Evolutionary conservation across 92 coral and sea anemone species (phyloP), one percentile per base, ranked within the genome.

Genomic region (Umimayanthus chanpuru): DNA sequence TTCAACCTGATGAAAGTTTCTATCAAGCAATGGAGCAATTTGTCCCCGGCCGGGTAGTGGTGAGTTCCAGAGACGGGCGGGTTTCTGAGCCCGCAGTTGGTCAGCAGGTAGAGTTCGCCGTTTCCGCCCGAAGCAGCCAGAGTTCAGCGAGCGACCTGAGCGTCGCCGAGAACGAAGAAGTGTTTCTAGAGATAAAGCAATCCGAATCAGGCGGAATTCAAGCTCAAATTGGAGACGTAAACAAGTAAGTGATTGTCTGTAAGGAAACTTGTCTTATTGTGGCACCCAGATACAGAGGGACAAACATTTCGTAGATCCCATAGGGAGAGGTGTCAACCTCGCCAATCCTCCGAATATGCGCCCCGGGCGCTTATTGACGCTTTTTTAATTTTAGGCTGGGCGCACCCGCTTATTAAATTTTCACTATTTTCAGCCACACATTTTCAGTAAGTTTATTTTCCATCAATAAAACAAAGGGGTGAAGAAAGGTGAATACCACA

Each of bases 31-130:
- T 83, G 67, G 78, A 83, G 87, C 87, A 83, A 70, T 71, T 83
- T 70, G 78, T 83, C 43, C 87, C 87, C 87, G 87, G 87, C 79
- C 44, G 87, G 43, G 78, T 83, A 40, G 41, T 83, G 67, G 77
- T 83, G 79, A 73, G 87, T 71, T 44, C 87, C 25, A n/a, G 26
- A 41, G 38, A 49, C 8, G 86, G 67, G 14, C 41, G 44, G 18
- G 65, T 43, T 44, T 25, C 64, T 40, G 87, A 83, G 67, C 87
- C 87, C 87, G 77, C 76, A 28, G 65, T 70, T 70, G 64, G 40
- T 2, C 76, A 83, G 78, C 87, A 83, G 77, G 78, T 50, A 30
- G 74, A 83, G 77, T 70, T 41, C 25, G 77, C 70, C 41, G 87
- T 83, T 49, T 83, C 87, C 26, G 38, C 79, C 15, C 36, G 65